Evolutionary conservation across 2,797 vertebrate species (phyloP).

Genomic region (Phataginus tetradactyla): DNA sequence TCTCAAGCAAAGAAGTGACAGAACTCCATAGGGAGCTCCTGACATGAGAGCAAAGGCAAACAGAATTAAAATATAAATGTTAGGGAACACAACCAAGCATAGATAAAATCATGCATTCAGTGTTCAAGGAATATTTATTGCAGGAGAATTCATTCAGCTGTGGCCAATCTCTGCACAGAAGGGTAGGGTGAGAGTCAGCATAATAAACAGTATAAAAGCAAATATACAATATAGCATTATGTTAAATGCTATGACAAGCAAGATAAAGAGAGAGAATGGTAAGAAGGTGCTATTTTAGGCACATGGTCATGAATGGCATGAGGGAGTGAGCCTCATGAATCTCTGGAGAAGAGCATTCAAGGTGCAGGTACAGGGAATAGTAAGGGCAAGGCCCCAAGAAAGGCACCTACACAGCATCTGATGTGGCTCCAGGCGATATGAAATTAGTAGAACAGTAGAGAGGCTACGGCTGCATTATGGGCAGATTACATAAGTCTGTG

Average conservation of each 20-base stretch:
- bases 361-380: background rate
- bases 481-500: background rate
- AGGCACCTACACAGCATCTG: no score
- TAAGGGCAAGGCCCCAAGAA: background rate
- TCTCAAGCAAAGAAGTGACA: constrained; percentile 11
- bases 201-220: background rate
- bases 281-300: background rate
- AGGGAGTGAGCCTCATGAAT: background rate
- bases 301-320: no score
- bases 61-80: background rate
- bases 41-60: background rate
- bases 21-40: background rate
- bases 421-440: accelerated
- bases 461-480: background rate
- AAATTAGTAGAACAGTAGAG: background rate
- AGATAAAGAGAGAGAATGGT: background rate
- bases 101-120: background rate
- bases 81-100: background rate
- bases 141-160: background rate
- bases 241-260: background rate
- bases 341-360: background rate
- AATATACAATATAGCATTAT: background rate
- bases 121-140: background rate
- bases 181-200: background rate
- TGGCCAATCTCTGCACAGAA: background rate